Evolutionary conservation across 2,888 invertebrate genomes (phyloP).

Genomic region (Xestoiulus laeticollis): DNA sequence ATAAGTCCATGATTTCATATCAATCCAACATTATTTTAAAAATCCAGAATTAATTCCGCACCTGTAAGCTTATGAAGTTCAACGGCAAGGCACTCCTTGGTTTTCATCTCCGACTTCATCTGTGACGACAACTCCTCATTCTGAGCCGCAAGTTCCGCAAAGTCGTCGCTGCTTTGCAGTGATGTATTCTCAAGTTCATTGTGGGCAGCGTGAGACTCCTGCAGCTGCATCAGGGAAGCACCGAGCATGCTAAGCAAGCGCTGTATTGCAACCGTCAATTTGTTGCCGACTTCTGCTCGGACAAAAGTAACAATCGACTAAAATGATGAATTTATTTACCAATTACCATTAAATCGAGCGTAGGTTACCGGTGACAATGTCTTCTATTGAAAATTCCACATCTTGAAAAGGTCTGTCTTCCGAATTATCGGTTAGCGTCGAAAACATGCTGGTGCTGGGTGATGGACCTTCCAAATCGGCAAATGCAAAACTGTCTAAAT

Average conservation of each 20-base stretch:
- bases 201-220: constrained; percentile 53
- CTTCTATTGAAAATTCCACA: background rate
- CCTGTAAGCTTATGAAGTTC: constrained; percentile 64
- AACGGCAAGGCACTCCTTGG: constrained; percentile 62
- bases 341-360: background rate
- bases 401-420: background rate
- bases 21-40: background rate
- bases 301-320: background rate
- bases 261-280: constrained; percentile 53
- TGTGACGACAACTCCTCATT: constrained; percentile 57
- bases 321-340: background rate
- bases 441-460: background rate
- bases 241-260: constrained; percentile 54
- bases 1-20: background rate
- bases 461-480: background rate
- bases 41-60: constrained; percentile 55
- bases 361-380: background rate
- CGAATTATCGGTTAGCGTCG: background rate
- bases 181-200: background rate
- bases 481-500: background rate
- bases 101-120: constrained; percentile 60
- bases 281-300: constrained; percentile 52
- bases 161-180: constrained; percentile 50
- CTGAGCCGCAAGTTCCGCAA: constrained; percentile 54
- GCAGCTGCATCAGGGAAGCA: constrained; percentile 54